phyloP scores from a whole-genome alignment of 2,888 invertebrate species.

The Athalia circularis region DNA sequence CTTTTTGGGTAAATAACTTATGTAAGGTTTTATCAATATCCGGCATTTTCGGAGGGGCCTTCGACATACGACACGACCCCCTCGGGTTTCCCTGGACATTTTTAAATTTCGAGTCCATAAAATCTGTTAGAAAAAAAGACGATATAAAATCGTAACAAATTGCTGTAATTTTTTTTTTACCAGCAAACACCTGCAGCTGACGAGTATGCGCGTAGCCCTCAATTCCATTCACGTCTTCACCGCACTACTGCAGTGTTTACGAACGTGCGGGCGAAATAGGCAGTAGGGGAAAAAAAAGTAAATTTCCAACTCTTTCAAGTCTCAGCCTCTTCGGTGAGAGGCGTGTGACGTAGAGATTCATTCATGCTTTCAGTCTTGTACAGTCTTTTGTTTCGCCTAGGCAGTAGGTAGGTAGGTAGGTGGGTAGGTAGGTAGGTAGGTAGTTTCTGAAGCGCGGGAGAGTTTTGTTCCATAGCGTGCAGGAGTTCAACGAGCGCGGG shows the following conservation, averaged over 20 bases:
- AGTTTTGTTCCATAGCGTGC: background rate
- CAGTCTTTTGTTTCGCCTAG: conserved; percentile 3
- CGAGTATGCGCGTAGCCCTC: too few relatives aligned
- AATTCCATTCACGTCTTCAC: too few relatives aligned
- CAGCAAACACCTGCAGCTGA: too few relatives aligned
- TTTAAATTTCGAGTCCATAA: too few relatives aligned
- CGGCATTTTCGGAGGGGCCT: background rate
- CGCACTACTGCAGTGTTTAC: too few relatives aligned
- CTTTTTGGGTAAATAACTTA: conserved; percentile 30
- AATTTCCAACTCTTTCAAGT: background rate
- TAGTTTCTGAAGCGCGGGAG: background rate
- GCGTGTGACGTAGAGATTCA: conserved; percentile 6
- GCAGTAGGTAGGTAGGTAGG: background rate
- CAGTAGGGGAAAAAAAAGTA: background rate
- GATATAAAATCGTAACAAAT: too few relatives aligned
- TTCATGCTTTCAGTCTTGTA: background rate
- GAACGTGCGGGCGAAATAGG: background rate
- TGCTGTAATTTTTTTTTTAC: too few relatives aligned
- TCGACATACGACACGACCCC: background rate
- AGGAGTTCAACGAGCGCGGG: too few relatives aligned
- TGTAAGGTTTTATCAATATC: conserved; percentile 41
- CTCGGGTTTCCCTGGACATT: background rate
- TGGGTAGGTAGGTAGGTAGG: too few relatives aligned
- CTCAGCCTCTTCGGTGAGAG: background rate
- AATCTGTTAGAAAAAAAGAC: too few relatives aligned